Evolutionary conservation across 2,113 vertebrate species (phyloP).

Genomic region (Catharus bicknelli): DNA sequence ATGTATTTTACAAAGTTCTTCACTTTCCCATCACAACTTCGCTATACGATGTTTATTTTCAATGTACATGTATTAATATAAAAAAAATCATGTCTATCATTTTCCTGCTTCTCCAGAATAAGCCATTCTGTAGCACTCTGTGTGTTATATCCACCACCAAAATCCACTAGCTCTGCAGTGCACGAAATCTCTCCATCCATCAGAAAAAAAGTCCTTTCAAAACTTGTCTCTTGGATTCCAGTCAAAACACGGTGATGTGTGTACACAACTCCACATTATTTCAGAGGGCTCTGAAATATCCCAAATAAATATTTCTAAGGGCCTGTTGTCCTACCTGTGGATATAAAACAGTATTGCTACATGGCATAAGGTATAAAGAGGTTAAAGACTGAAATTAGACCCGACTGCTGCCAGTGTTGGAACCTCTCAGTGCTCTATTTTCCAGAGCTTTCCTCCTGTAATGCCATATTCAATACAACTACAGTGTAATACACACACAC

Average conservation of each 20-base stretch:
- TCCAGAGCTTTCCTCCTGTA: not conserved
- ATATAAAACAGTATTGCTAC: not conserved
- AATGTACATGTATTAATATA: not conserved
- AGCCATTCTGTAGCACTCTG: not conserved
- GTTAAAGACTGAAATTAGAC: not conserved
- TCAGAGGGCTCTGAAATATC: not conserved
- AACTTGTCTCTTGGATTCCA: fast-evolving
- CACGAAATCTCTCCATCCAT: not conserved
- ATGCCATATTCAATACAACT: not conserved
- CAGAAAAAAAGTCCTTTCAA: not conserved
- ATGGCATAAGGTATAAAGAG: not conserved
- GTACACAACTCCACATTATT: not conserved
- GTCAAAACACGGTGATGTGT: not conserved
- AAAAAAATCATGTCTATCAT: not conserved
- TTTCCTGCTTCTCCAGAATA: not conserved
- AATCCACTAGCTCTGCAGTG: not conserved
- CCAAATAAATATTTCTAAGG: not conserved
- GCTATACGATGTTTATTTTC: not conserved
- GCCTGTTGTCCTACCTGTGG: not conserved
- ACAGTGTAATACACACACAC: not conserved
- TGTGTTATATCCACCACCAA: not conserved
- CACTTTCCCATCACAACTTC: not conserved
- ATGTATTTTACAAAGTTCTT: slow-evolving; percentile 34
- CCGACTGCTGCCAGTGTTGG: not conserved
- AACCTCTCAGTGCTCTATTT: not conserved